phyloP scores from a whole-genome alignment of 2,888 invertebrate species.

The Cryptops parisi region DNA sequence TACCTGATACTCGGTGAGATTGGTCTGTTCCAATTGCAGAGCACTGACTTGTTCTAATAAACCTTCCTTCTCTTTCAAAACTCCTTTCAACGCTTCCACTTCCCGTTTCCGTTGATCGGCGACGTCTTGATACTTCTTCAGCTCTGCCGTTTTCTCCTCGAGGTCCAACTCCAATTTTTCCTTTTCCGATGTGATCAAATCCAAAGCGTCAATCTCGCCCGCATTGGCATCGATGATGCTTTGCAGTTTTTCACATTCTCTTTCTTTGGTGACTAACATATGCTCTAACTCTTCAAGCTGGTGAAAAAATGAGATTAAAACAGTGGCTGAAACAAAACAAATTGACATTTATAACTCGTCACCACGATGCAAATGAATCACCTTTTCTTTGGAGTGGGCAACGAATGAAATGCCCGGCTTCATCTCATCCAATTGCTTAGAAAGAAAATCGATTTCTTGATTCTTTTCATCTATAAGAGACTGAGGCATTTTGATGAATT shows the following conservation, averaged over 20 bases:
- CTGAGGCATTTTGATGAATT: constrained; percentile 19
- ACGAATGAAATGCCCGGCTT: too few relatives aligned
- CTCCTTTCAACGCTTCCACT: constrained; percentile 17
- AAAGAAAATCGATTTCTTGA: constrained; percentile 28
- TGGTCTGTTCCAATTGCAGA: constrained; percentile 13
- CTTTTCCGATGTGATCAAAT: neutral
- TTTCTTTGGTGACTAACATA: neutral
- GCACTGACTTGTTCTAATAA: constrained; percentile 17
- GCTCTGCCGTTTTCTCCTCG: constrained; percentile 33
- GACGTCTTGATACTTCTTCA: constrained; percentile 37
- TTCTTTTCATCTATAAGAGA: constrained; percentile 31
- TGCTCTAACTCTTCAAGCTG: neutral
- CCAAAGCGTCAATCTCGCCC: neutral
- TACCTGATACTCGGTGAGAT: constrained; percentile 17
- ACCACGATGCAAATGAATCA: too few relatives aligned
- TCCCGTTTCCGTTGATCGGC: constrained; percentile 17
- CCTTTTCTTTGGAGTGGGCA: too few relatives aligned
- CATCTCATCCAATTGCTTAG: constrained; percentile 21
- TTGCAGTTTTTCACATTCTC: neutral
- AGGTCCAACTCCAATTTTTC: neutral
- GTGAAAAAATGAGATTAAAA: neutral
- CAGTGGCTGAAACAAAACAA: neutral
- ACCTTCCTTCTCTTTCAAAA: constrained; percentile 17
- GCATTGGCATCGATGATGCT: neutral
- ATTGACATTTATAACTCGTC: too few relatives aligned